phyloP scores from a whole-genome alignment of 2,113 vertebrate genomes.

The Bothrops jararaca region DNA sequence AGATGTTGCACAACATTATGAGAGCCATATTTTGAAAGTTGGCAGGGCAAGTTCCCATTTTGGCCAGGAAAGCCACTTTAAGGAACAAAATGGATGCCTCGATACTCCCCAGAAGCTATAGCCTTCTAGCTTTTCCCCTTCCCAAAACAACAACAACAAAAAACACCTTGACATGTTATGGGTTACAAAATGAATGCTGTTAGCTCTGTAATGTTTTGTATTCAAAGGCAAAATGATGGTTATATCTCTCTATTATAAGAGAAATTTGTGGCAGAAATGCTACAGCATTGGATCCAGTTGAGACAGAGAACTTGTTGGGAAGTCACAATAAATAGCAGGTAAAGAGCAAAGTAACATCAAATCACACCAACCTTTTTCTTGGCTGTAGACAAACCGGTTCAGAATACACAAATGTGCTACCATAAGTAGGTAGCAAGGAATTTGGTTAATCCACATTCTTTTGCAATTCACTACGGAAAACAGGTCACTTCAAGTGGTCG shows the following conservation, averaged over 20 bases:
- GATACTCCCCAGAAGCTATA: not conserved
- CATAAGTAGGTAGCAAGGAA: conserved; percentile 44
- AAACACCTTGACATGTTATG: not conserved
- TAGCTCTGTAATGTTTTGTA: not conserved
- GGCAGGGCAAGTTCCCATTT: not conserved
- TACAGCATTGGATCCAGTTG: not conserved
- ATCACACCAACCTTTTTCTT: conserved; percentile 66
- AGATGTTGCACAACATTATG: not conserved
- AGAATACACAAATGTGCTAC: conserved; percentile 55
- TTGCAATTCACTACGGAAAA: conserved; percentile 33
- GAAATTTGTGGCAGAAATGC: not conserved
- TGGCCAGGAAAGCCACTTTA: not conserved
- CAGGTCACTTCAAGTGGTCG: conserved; percentile 29
- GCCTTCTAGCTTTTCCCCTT: too few species aligned
- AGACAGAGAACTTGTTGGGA: not conserved
- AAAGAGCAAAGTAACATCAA: not conserved
- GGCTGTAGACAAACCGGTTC: conserved; percentile 42
- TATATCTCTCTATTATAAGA: not conserved
- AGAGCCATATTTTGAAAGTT: not conserved
- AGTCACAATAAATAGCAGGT: not conserved
- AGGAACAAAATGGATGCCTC: not conserved
- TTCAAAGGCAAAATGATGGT: not conserved
- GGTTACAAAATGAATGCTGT: not conserved
- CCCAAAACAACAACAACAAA: too few species aligned
- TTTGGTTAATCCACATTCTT: conserved; percentile 61